A percentile compares a stretch with the other conserved stretches of the same genome.
Evolutionary conservation across 2,888 invertebrate genomes (phyloP).

Genomic region (Andrena chrysosceles): DNA sequence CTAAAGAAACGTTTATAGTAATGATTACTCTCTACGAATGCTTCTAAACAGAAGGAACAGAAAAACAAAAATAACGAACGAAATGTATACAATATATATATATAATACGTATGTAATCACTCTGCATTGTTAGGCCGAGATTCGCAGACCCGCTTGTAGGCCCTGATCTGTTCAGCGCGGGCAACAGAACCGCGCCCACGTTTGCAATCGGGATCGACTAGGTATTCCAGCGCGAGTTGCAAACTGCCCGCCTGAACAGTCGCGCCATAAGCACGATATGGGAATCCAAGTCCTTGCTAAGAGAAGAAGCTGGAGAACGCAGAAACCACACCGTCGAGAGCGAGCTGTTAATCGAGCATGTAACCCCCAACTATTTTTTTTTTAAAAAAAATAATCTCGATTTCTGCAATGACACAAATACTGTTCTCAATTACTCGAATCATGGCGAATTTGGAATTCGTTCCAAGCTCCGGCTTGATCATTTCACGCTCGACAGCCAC

Average conservation of each 20-base stretch:
- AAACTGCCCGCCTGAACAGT: conserved; percentile 54
- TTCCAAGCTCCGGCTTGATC: neutral
- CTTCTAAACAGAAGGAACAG: conserved; percentile 65
- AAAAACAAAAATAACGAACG: conserved; percentile 10
- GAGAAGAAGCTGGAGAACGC: conserved; percentile 73
- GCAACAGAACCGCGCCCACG: conserved; percentile 6
- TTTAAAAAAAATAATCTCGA: neutral
- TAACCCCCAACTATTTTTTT: neutral
- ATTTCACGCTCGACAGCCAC: neutral
- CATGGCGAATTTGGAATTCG: neutral
- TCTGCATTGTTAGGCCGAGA: conserved; percentile 69
- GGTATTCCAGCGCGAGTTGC: conserved; percentile 8
- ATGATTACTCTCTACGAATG: conserved; percentile 73
- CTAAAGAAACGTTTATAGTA: conserved; percentile 71
- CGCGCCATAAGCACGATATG: conserved; percentile 70
- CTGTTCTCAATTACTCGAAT: conserved; percentile 12
- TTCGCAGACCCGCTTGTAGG: conserved; percentile 74
- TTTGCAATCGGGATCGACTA: conserved; percentile 24
- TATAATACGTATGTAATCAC: conserved; percentile 47
- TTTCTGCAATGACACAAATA: neutral
- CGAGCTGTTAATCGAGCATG: neutral
- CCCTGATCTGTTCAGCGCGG: conserved; percentile 40
- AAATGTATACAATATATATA: conserved; percentile 32
- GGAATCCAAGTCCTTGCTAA: conserved; percentile 70
- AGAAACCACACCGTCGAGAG: conserved; percentile 58